Base-by-base conservation (phyloP, 2,797 vertebrate genomes). In the Catharus ustulatus region DNA sequence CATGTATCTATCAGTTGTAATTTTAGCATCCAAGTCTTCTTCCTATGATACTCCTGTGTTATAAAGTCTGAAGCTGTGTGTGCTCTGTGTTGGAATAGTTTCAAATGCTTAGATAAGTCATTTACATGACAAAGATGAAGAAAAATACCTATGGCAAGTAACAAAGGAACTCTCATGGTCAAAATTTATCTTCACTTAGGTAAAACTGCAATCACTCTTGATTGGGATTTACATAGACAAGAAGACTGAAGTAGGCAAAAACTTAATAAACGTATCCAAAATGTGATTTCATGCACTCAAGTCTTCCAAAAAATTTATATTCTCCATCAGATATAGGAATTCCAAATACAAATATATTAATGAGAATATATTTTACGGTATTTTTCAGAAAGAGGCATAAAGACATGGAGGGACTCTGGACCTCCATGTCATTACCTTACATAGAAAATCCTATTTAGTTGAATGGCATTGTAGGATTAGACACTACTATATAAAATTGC, bases 391-490 rank as follows among this genome's bases (percentile, higher is more conserved):
- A 66, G 38, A 6, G 48, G 1, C 4, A 22, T 45, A 66, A 68
- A 27, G 20, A 87, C 6, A 21, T 90, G 76, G 92, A 74, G 55
- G 89, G 15, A 83, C 72, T 79, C 63, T 87, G 80, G 30, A 55
- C 32, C 32, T 55, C 20, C 21, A n/a, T n/a, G 32, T n/a, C 54
- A 55, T 22, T 22, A n/a, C 32, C 22, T 22, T 4, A n/a, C 32
- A 22, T 22, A n/a, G 54, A 55, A 55, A 55, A n/a, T 55, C 13
- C 32, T 55, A 55, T 9, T 55, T n/a, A n/a, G 9, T 22, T 55
- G 54, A 55, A 55, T n/a, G 32, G 15, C n/a, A 30, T 84, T 94
- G 83, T 84, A 94, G 74, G 17, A 92, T 88, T 95, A 95, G 82
- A 88, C 69, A 27, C 6, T 74, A 63, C 36, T 58, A 42, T 36